These are phyloP conservation scores for Chrysotoxum bicinctum DNA, from an alignment of 2,888 invertebrate genomes.

Conservation along the genomic window DNA sequence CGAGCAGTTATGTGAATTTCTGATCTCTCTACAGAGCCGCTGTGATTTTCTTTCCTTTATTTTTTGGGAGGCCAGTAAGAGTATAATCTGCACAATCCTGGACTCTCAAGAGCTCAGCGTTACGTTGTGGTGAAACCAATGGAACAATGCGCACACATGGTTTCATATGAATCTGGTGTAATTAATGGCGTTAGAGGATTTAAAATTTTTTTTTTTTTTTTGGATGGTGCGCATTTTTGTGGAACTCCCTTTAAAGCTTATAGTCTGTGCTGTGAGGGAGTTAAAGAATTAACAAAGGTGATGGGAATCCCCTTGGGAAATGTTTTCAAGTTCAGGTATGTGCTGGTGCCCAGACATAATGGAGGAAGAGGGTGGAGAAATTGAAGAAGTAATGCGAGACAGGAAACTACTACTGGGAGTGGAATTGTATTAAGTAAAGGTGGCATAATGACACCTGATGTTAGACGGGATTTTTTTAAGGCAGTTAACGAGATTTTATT, in stretches of 20 bases:
- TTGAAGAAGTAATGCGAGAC: neutral
- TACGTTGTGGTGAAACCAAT: slow-evolving; percentile 23
- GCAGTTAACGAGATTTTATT: no score
- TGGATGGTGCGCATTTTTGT: neutral
- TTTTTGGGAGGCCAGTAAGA: neutral
- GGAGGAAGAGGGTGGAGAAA: neutral
- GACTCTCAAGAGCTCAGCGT: slow-evolving; percentile 7
- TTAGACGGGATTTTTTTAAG: no score
- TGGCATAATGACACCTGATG: no score
- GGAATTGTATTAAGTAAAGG: neutral
- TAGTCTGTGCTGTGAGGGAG: neutral
- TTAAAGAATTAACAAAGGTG: neutral
- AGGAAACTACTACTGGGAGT: neutral
- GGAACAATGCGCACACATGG: slow-evolving; percentile 18
- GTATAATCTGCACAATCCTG: slow-evolving; percentile 31
- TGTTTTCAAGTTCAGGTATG: neutral
- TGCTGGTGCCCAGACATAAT: neutral
- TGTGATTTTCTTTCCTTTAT: slow-evolving; percentile 1
- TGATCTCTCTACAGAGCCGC: slow-evolving; percentile 34
- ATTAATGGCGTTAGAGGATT: slow-evolving; percentile 46
- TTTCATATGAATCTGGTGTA: slow-evolving; percentile 48
- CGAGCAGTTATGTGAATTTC: slow-evolving; percentile 55
- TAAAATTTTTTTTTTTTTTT: neutral
- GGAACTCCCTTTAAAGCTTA: neutral
- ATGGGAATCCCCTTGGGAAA: neutral